A percentile compares a stretch with the other conserved stretches of the same genome.
Evolutionary conservation across 2,888 invertebrate genomes (phyloP).

Genomic region (Rhopalosiphum nymphaeae): DNA sequence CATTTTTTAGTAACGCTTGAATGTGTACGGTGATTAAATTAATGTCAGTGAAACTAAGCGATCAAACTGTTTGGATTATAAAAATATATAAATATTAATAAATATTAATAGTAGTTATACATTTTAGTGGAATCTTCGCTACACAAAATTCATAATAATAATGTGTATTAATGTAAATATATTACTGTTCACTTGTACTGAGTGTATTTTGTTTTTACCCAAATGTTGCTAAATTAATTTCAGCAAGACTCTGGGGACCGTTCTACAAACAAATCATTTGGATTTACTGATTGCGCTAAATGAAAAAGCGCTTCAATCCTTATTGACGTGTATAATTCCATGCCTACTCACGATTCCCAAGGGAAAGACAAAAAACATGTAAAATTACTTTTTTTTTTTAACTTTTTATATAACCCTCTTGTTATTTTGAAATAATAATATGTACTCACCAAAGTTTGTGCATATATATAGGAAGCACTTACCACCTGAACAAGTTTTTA

Average conservation of each 20-base stretch:
- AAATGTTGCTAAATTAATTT: slow-evolving; percentile 51
- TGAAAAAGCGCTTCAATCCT: slow-evolving; percentile 44
- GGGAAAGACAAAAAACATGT: slow-evolving; percentile 25
- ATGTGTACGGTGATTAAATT: not conserved
- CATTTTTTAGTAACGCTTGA: not conserved
- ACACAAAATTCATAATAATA: not conserved
- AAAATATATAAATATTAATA: not conserved
- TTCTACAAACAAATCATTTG: slow-evolving; percentile 56
- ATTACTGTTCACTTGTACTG: slow-evolving; percentile 23
- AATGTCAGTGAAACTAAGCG: not conserved
- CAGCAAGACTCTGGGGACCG: slow-evolving; percentile 45
- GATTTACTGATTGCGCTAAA: slow-evolving; percentile 51
- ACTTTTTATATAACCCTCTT: not conserved
- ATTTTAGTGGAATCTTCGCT: not conserved
- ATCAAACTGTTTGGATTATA: not conserved
- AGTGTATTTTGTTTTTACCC: not conserved
- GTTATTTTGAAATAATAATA: slow-evolving; percentile 16
- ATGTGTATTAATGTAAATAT: not conserved
- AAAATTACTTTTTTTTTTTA: slow-evolving; percentile 29
- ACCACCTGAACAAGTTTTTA: slow-evolving; percentile 11
- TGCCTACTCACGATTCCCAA: not conserved
- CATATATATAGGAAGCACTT: not conserved
- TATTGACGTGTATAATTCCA: slow-evolving; percentile 37
- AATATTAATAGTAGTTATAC: not conserved
- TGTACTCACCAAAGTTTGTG: not conserved